phyloP scores from a whole-genome alignment of 2,888 invertebrate species.

The Patella depressa region DNA sequence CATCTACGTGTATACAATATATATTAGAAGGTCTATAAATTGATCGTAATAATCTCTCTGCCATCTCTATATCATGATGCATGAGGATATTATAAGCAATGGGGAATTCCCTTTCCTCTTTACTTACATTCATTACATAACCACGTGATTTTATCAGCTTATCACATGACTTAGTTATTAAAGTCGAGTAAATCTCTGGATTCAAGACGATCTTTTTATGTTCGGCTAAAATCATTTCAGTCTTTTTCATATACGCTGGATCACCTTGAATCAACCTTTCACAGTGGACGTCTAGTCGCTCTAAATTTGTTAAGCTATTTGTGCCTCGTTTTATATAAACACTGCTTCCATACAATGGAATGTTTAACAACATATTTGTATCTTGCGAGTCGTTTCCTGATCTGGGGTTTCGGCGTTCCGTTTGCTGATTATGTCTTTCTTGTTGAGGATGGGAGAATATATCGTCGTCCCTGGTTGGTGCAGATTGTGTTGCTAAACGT shows the following conservation, averaged over 20 bases:
- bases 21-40: neutral
- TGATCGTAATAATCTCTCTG: neutral
- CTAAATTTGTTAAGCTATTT: neutral
- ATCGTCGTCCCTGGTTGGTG: too few relatives aligned
- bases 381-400: too few relatives aligned
- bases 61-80: neutral
- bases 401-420: too few relatives aligned
- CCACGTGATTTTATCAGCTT: neutral
- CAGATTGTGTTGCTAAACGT: too few relatives aligned
- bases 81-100: neutral
- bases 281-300: neutral
- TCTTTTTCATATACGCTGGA: neutral
- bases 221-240: neutral
- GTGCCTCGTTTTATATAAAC: neutral
- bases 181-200: neutral
- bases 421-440: too few relatives aligned
- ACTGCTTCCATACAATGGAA: neutral
- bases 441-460: too few relatives aligned
- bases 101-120: neutral
- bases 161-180: neutral
- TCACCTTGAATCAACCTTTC: neutral
- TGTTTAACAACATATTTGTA: neutral
- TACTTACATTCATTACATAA: neutral
- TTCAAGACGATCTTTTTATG: neutral
- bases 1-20: slow-evolving; percentile 2